Percentiles rank a stretch among this genome's conserved stretches.
Evolutionary conservation across 2,888 invertebrate genomes (phyloP).

Genomic region (Tryphoninae sp.): DNA sequence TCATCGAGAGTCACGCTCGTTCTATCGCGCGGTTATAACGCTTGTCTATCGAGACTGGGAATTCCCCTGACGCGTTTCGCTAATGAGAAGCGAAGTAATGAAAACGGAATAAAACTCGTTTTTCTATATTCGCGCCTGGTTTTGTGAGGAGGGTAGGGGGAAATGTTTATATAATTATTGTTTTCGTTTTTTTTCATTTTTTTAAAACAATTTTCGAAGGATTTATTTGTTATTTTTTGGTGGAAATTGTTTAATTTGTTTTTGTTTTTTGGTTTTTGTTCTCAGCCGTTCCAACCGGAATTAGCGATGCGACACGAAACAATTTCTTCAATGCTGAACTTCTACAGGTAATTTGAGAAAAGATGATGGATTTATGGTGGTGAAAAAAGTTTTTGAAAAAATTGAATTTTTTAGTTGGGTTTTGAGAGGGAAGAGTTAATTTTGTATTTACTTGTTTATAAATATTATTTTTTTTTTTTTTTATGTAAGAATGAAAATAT

Average conservation of each 20-base stretch:
- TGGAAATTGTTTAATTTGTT: background rate
- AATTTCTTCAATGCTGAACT: constrained; percentile 84
- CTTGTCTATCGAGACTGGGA: constrained; percentile 32
- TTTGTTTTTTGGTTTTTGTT: constrained; percentile 30
- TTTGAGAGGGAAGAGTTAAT: background rate
- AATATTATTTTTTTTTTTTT: no score
- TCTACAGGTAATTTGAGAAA: constrained; percentile 78
- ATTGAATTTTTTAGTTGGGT: background rate
- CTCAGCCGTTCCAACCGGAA: constrained; percentile 49
- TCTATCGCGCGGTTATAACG: background rate
- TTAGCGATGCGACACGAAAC: constrained; percentile 75
- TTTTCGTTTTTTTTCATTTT: no score
- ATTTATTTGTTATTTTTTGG: no score
- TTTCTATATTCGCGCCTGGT: background rate
- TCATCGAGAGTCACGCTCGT: constrained; percentile 16
- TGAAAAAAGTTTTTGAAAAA: background rate
- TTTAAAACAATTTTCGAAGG: no score
- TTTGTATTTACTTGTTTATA: no score
- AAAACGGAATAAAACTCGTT: constrained; percentile 39
- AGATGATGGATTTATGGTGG: background rate
- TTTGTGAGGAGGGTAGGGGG: no score
- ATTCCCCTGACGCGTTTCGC: constrained; percentile 32
- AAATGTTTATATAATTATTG: no score
- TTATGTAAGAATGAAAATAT: no score
- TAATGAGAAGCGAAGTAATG: no score